Conservation (phyloP, 2,888 invertebrate genomes). For the Gasteruption jaculator region DNA sequence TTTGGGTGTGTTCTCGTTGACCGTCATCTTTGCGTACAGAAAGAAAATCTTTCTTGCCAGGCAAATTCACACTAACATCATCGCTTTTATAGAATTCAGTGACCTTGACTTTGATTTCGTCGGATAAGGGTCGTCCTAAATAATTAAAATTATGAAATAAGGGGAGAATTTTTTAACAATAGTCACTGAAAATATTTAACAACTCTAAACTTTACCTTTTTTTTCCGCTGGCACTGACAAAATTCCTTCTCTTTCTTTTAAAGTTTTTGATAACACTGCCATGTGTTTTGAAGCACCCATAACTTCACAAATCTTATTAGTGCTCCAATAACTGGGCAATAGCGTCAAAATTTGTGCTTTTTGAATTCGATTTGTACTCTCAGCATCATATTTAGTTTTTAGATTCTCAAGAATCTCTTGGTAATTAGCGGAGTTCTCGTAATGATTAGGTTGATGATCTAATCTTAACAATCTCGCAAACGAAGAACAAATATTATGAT, state of each 20-base stretch:
- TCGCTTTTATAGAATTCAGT: conserved; percentile 13
- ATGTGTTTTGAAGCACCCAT: conserved; percentile 11
- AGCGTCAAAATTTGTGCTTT: conserved; percentile 21
- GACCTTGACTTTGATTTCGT: conserved; percentile 11
- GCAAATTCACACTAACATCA: conserved; percentile 15
- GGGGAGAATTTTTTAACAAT: conserved; percentile 9
- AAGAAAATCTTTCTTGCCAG: conserved; percentile 18
- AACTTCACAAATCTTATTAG: conserved; percentile 15
- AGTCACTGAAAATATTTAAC: conserved; percentile 5
- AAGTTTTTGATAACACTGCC: conserved; percentile 7
- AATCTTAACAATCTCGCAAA: not conserved
- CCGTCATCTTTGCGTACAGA: conserved; percentile 10
- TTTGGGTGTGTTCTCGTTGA: conserved; percentile 10
- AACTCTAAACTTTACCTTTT: conserved; percentile 10
- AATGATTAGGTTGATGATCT: not conserved
- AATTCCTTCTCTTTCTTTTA: conserved; percentile 12
- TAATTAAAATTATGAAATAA: conserved; percentile 8
- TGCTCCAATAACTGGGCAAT: conserved; percentile 19
- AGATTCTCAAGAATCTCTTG: conserved; percentile 7
- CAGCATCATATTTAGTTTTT: conserved; percentile 15
- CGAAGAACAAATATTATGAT: conserved; percentile 6
- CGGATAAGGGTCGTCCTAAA: conserved; percentile 9
- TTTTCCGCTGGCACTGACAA: conserved; percentile 10
- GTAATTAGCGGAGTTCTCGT: conserved; percentile 6
- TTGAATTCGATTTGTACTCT: conserved; percentile 9